A percentile compares a stretch with the other conserved stretches of the same genome.
Evolutionary conservation across 2,888 invertebrate genomes (phyloP).

Genomic region (Eilema caniola): DNA sequence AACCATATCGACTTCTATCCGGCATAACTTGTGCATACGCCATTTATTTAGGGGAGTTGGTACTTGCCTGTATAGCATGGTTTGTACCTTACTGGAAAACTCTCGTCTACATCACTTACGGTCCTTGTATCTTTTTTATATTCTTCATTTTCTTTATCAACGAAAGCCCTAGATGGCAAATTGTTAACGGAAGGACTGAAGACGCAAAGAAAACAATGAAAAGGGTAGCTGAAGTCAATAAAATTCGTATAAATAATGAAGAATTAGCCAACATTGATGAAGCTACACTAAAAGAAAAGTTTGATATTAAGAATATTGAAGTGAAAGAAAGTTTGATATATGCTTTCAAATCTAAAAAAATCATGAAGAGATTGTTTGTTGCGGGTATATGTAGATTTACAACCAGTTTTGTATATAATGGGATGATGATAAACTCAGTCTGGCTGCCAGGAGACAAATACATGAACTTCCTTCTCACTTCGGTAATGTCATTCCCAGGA

Average conservation of each 20-base stretch:
- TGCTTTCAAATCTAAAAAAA: slow-evolving; percentile 67
- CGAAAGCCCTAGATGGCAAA: slow-evolving; percentile 78
- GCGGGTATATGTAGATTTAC: slow-evolving; percentile 65
- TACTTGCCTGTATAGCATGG: slow-evolving; percentile 72
- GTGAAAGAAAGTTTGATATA: slow-evolving; percentile 63
- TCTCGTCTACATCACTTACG: slow-evolving; percentile 69
- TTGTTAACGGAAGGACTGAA: slow-evolving; percentile 69
- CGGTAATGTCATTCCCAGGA: slow-evolving; percentile 78
- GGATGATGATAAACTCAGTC: slow-evolving; percentile 75
- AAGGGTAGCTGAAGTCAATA: slow-evolving; percentile 65
- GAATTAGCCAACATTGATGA: slow-evolving; percentile 63
- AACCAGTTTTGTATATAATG: slow-evolving; percentile 74
- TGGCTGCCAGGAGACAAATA: slow-evolving; percentile 76
- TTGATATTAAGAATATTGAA: slow-evolving; percentile 63
- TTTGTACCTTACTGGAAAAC: slow-evolving; percentile 72
- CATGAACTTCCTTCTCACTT: slow-evolving; percentile 71
- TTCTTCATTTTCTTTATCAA: slow-evolving; percentile 60
- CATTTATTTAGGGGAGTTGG: slow-evolving; percentile 69
- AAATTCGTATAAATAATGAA: slow-evolving; percentile 62
- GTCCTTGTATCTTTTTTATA: slow-evolving; percentile 67
- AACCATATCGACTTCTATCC: slow-evolving; percentile 66
- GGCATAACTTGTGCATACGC: slow-evolving; percentile 71
- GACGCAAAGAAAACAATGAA: slow-evolving; percentile 64
- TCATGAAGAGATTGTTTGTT: slow-evolving; percentile 66
- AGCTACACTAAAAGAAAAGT: slow-evolving; percentile 61